Percentiles rank a stretch among this genome's conserved stretches.
Evolutionary conservation across 2,113 vertebrate genomes (phyloP).

Genomic region (Beaufortia kweichowensis): DNA sequence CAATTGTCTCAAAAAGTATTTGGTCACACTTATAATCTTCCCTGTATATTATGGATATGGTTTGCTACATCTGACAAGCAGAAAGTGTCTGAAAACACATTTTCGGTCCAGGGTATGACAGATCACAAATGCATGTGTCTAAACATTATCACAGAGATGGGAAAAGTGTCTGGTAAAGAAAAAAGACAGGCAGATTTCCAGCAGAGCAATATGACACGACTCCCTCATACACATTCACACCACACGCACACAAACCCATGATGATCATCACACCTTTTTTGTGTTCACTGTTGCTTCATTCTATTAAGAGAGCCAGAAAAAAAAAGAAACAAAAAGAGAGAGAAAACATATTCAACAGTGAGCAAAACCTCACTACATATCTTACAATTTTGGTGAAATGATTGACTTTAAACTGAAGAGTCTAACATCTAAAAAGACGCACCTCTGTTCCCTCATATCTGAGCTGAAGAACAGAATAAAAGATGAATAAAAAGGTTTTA

Average conservation of each 20-base stretch:
- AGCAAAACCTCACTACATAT: background rate
- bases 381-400: conserved; percentile 8
- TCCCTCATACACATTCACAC: background rate
- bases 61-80: no score
- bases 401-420: background rate
- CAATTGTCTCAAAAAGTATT: no score
- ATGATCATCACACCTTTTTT: conserved; percentile 59
- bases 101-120: background rate
- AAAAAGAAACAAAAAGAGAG: conserved; percentile 22
- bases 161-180: background rate
- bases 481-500: conserved; percentile 27
- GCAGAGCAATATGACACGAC: background rate
- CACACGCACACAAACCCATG: background rate
- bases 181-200: background rate
- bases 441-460: conserved; percentile 72
- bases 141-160: background rate
- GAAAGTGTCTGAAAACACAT: no score
- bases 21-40: no score
- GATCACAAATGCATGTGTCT: background rate
- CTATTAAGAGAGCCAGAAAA: conserved; percentile 54
- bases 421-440: conserved; percentile 43
- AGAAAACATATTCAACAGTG: conserved; percentile 21
- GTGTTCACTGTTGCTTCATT: conserved; percentile 59
- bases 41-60: no score
- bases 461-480: conserved; percentile 62